Evolutionary conservation across 2,797 vertebrate species (phyloP).

Genomic region (Gastrophryne carolinensis): DNA sequence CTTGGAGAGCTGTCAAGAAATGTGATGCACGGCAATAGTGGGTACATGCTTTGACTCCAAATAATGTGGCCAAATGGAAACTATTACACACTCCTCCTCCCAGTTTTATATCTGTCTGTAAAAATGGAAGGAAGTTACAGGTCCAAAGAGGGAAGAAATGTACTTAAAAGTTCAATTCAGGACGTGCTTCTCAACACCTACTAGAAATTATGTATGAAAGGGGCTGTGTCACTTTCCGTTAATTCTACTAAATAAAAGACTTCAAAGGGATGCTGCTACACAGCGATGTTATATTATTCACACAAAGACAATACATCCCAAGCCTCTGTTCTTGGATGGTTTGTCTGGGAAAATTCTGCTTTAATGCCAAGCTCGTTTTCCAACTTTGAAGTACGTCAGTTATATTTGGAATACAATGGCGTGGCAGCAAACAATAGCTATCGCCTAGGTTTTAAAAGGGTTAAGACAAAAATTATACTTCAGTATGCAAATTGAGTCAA

Average conservation of each 20-base stretch:
- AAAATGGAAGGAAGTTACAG: conserved; percentile 36
- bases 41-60: conserved; percentile 9
- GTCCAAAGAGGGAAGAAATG: conserved; percentile 1
- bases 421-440: too few relatives aligned
- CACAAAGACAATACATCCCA: too few relatives aligned
- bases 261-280: background rate
- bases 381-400: too few relatives aligned
- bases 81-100: background rate
- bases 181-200: conserved; percentile 17
- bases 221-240: background rate
- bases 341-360: too few relatives aligned
- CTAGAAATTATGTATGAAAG: conserved; percentile 14
- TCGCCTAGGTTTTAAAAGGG: too few relatives aligned
- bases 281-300: background rate
- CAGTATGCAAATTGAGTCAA: too few relatives aligned
- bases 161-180: conserved; percentile 31
- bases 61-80: conserved; percentile 34
- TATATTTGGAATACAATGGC: too few relatives aligned
- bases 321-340: too few relatives aligned
- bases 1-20: conserved; percentile 42
- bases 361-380: too few relatives aligned
- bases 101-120: background rate
- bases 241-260: background rate
- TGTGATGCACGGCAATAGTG: conserved; percentile 11
- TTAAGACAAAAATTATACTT: too few relatives aligned